Evolutionary conservation across 2,113 vertebrate genomes (phyloP), one percentile per base, ranked within the genome.

Genomic region (Rattus rattus): DNA sequence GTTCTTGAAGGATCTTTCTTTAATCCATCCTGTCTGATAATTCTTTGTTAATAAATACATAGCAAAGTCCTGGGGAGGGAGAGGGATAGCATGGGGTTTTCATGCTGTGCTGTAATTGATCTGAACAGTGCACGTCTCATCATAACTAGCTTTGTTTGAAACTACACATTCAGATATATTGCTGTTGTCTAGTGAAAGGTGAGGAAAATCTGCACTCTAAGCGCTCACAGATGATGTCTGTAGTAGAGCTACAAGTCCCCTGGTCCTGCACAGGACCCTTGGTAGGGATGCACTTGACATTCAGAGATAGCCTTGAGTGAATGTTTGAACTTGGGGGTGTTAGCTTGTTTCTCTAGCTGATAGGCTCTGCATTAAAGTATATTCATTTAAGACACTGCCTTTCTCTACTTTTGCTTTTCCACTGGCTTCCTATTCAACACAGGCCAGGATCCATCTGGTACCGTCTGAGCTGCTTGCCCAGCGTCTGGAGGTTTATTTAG

Each of bases 351-450:
- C 43, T 93, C 47, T 85, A 52, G 65, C 92, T 84, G 92, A 59
- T 7, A 88, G 76, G 90, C 79, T 97, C 91, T 95, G n/a, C 69
- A 95, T 90, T 85, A 69, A 54, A 86, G 12, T 75, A 0, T 75
- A 84, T 91, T 80, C 79, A 59, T 92, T n/a, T 92, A 96, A 94
- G 56, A 94, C 93, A 49, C 92, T 90, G 4, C 65, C 90, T 7
- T 20, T 89, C 43, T 96, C 47, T 91, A 1, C 49, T 65, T 95
- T 70, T 87, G 65, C 54, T 92, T 96, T 47, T 65, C 59, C 7
- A 19, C 84, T 95, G 67, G 63, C 10, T 95, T 97, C 84, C 20
- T 75, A 1, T 47, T 95, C 61, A 92, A 10, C 72, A 28, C 30
- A n/a, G 63, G 67, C 56, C 17, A 65, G 92, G 52, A 75, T 92